Percentiles rank a stretch among this genome's conserved stretches.
Conservation (phyloP, 2,888 invertebrate genomes). For the Himalopsyche kuldschensis region DNA sequence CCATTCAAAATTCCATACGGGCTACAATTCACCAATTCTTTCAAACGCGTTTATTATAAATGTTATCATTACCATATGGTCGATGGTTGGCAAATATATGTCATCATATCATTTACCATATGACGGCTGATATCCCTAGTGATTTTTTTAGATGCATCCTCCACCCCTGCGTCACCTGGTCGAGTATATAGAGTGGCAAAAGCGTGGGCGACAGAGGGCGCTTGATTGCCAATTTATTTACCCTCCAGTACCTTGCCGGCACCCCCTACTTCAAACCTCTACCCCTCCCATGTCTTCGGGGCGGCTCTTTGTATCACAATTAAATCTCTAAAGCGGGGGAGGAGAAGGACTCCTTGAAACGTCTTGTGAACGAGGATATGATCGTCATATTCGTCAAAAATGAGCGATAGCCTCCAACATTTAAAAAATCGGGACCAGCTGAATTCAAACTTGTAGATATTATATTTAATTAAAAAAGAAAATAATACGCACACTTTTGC, state of each 20-base stretch:
- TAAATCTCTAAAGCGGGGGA: slow-evolving; percentile 34
- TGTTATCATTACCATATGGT: too few species aligned
- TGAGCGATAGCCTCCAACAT: background rate
- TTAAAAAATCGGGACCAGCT: too few species aligned
- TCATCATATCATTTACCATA: too few species aligned
- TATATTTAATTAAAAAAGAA: too few species aligned
- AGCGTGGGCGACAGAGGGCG: slow-evolving; percentile 44
- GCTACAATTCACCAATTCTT: too few species aligned
- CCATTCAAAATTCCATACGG: too few species aligned
- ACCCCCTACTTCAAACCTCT: slow-evolving; percentile 32
- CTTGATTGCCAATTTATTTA: slow-evolving; percentile 53
- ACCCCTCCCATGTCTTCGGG: slow-evolving; percentile 11
- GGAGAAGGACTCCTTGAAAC: slow-evolving; percentile 29
- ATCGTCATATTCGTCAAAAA: background rate
- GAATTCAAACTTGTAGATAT: too few species aligned
- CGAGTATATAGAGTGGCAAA: background rate
- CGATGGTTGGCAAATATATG: too few species aligned
- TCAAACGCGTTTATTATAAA: too few species aligned
- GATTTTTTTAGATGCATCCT: background rate
- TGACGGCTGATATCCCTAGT: too few species aligned
- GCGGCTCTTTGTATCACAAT: slow-evolving; percentile 38
- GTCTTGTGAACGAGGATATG: slow-evolving; percentile 13
- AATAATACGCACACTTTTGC: too few species aligned
- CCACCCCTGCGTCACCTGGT: background rate
- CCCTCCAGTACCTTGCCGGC: slow-evolving; percentile 42